Evolutionary conservation across 2,113 vertebrate genomes (phyloP).

Genomic region (Bos indicus): DNA sequence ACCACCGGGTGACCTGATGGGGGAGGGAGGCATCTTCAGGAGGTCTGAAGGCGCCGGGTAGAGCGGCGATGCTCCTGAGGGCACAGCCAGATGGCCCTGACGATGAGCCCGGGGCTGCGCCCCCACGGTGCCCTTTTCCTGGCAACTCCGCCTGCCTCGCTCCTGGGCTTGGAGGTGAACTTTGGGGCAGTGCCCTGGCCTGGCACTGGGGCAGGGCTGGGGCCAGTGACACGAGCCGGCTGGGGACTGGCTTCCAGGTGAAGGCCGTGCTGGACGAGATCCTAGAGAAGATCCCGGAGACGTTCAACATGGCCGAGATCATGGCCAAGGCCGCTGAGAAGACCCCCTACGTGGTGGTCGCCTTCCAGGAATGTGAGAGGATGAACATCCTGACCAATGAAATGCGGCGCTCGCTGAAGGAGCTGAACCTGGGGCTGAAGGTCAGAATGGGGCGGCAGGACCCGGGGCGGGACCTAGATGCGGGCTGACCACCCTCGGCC

Average conservation of each 20-base stretch:
- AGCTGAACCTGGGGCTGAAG: conserved; percentile 81
- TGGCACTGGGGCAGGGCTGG: fast-evolving
- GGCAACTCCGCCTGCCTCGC: fast-evolving
- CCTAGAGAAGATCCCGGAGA: conserved; percentile 74
- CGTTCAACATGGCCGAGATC: conserved; percentile 78
- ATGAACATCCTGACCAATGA: conserved; percentile 81
- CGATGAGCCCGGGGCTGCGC: fast-evolving
- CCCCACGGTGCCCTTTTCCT: fast-evolving
- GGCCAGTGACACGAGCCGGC: fast-evolving
- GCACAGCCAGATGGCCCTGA: fast-evolving
- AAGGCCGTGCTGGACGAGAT: conserved; percentile 78
- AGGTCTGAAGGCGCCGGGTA: background rate
- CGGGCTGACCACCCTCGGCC: fast-evolving
- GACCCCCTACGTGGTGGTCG: conserved; percentile 79
- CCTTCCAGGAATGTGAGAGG: conserved; percentile 82
- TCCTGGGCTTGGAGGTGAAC: fast-evolving
- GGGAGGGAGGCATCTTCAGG: fast-evolving
- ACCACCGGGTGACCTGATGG: fast-evolving
- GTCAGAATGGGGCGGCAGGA: background rate
- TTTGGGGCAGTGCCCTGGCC: fast-evolving
- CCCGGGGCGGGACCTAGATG: fast-evolving
- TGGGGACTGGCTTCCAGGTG: conserved; percentile 67
- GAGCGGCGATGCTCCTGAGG: fast-evolving
- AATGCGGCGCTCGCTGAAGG: conserved; percentile 79
- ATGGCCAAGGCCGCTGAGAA: conserved; percentile 70